Conservation (phyloP, 2,888 invertebrate genomes). For the Cerastis leucographa region DNA sequence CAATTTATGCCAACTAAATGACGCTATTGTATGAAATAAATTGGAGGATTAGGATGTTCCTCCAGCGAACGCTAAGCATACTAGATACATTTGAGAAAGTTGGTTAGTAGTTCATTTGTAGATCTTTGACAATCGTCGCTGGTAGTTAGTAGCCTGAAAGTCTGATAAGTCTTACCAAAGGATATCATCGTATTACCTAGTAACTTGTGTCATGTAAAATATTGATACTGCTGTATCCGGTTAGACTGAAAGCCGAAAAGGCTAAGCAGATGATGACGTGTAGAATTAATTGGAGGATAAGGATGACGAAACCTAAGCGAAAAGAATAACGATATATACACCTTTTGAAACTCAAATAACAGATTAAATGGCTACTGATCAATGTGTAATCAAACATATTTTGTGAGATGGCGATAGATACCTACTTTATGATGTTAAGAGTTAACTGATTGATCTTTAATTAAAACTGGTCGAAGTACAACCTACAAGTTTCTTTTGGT, state of each 20-base stretch:
- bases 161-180: background rate
- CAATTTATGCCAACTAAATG: slow-evolving; percentile 55
- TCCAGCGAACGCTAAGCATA: slow-evolving; percentile 27
- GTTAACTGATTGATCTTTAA: slow-evolving; percentile 27
- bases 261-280: slow-evolving; percentile 36
- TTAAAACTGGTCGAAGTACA: slow-evolving; percentile 21
- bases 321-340: slow-evolving; percentile 20
- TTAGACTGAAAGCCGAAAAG: background rate
- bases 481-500: background rate
- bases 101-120: background rate
- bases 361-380: slow-evolving; percentile 47
- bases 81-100: slow-evolving; percentile 38
- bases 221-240: background rate
- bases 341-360: slow-evolving; percentile 27
- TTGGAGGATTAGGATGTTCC: slow-evolving; percentile 45
- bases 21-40: slow-evolving; percentile 60
- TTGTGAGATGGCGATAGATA: slow-evolving; percentile 49
- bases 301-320: slow-evolving; percentile 15
- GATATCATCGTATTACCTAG: background rate
- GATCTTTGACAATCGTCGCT: background rate
- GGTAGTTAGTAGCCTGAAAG: background rate
- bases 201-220: background rate
- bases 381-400: slow-evolving; percentile 51
- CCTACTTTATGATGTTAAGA: slow-evolving; percentile 23
- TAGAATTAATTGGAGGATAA: slow-evolving; percentile 48